Evolutionary conservation across 2,888 invertebrate species (phyloP).

Genomic region (Cartodere bifasciata): DNA sequence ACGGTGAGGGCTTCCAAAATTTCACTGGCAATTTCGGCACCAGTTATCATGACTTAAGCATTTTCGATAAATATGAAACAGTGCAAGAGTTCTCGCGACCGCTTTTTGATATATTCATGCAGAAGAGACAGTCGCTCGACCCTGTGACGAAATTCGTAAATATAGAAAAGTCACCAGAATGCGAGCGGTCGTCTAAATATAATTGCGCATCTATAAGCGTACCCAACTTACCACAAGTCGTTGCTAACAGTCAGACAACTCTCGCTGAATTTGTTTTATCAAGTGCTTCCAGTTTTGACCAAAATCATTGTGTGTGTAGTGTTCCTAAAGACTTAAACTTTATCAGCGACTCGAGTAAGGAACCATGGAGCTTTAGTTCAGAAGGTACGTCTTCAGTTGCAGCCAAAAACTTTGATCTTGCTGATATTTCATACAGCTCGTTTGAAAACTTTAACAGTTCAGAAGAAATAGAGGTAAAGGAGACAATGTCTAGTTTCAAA

Average conservation of each 20-base stretch:
- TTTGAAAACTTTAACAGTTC: constrained; percentile 2
- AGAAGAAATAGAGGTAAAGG: constrained; percentile 9
- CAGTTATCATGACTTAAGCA: constrained; percentile 33
- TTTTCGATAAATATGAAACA: constrained; percentile 26
- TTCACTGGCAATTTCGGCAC: constrained; percentile 32
- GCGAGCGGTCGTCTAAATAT: constrained; percentile 26
- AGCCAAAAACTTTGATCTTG: constrained; percentile 33
- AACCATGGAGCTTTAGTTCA: constrained; percentile 17
- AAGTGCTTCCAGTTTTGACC: too few relatives aligned
- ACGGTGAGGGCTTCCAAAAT: constrained; percentile 26
- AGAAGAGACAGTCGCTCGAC: constrained; percentile 17
- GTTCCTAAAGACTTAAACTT: constrained; percentile 57
- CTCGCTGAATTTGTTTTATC: constrained; percentile 18
- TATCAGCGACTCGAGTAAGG: constrained; percentile 30
- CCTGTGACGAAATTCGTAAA: constrained; percentile 24
- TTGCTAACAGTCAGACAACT: constrained; percentile 16
- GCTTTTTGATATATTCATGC: constrained; percentile 26
- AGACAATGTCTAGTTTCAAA: constrained; percentile 22
- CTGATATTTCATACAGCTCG: constrained; percentile 22
- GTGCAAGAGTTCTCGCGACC: constrained; percentile 20
- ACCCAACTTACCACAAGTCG: constrained; percentile 28
- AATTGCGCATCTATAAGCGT: constrained; percentile 31
- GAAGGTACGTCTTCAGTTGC: constrained; percentile 27
- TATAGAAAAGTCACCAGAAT: constrained; percentile 25
- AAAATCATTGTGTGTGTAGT: constrained; percentile 37